These are phyloP conservation scores for Brenthis daphne DNA, from an alignment of 2,888 invertebrate species.

Conservation along the genomic window DNA sequence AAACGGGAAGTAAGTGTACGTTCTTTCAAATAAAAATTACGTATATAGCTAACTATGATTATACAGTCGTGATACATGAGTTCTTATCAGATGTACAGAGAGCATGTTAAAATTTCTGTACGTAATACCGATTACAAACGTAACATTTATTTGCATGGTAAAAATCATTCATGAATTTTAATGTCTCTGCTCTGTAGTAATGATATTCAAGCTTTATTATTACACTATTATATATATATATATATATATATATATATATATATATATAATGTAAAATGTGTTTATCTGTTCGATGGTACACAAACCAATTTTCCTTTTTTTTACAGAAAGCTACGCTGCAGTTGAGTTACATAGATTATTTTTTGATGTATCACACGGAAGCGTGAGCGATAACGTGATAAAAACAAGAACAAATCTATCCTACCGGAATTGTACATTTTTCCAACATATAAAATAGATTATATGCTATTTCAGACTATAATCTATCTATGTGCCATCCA, in stretches of 20 bases:
- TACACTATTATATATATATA: background rate
- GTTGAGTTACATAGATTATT: too few species aligned
- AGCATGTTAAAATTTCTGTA: conserved; percentile 11
- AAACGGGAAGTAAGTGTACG: conserved; percentile 7
- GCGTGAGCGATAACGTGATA: too few species aligned
- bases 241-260: background rate
- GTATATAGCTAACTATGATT: conserved; percentile 10
- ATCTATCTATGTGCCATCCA: too few species aligned
- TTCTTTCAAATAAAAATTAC: conserved; percentile 6
- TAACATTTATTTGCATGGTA: background rate
- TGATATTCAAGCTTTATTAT: background rate
- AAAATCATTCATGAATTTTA: conserved; percentile 18
- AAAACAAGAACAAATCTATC: too few species aligned
- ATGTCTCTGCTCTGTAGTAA: background rate
- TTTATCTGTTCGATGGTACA: too few species aligned
- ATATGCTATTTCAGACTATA: too few species aligned
- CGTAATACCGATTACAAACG: conserved; percentile 10
- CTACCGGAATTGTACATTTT: too few species aligned
- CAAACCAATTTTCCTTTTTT: too few species aligned
- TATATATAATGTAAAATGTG: background rate
- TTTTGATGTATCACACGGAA: too few species aligned
- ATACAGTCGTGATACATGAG: conserved; percentile 17
- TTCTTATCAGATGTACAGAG: conserved; percentile 13
- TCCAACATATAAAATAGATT: too few species aligned
- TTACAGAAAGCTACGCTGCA: too few species aligned